A percentile compares a stretch with the other conserved stretches of the same genome.
Evolutionary conservation across 2,888 invertebrate species (phyloP).

Genomic region (Pterostichus niger): DNA sequence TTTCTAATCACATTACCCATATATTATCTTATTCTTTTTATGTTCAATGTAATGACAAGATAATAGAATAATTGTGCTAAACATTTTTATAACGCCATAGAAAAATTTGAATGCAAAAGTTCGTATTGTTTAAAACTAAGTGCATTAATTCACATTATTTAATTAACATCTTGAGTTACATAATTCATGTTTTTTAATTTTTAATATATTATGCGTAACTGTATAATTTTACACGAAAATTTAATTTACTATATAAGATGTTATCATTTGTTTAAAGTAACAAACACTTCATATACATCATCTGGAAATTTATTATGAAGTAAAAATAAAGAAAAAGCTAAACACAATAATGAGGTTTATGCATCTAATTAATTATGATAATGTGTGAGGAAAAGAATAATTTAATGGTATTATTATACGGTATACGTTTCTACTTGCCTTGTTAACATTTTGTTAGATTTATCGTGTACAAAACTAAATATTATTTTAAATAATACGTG

Average conservation of each 20-base stretch:
- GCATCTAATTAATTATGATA: constrained; percentile 60
- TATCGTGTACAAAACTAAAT: constrained; percentile 53
- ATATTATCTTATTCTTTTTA: constrained; percentile 23
- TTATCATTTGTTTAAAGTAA: constrained; percentile 42
- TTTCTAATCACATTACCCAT: constrained; percentile 50
- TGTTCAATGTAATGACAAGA: constrained; percentile 26
- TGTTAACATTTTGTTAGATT: constrained; percentile 57
- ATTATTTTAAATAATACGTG: constrained; percentile 29
- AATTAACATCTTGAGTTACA: constrained; percentile 32
- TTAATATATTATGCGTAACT: constrained; percentile 36
- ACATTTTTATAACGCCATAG: not conserved
- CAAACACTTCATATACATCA: constrained; percentile 53
- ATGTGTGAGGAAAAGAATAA: constrained; percentile 48
- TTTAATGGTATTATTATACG: constrained; percentile 53
- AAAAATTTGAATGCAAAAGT: constrained; percentile 1
- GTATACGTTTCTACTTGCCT: constrained; percentile 48
- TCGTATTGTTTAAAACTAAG: constrained; percentile 3
- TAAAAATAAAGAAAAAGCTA: constrained; percentile 37
- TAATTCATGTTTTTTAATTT: constrained; percentile 30
- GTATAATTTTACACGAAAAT: constrained; percentile 49
- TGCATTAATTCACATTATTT: constrained; percentile 20
- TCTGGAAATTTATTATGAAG: constrained; percentile 51
- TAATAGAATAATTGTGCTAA: constrained; percentile 32
- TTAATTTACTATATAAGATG: constrained; percentile 48
- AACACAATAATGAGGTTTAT: constrained; percentile 47